phyloP scores from a whole-genome alignment of 92 coral and sea anemone genomes.

The Palythoa grandiflora region DNA sequence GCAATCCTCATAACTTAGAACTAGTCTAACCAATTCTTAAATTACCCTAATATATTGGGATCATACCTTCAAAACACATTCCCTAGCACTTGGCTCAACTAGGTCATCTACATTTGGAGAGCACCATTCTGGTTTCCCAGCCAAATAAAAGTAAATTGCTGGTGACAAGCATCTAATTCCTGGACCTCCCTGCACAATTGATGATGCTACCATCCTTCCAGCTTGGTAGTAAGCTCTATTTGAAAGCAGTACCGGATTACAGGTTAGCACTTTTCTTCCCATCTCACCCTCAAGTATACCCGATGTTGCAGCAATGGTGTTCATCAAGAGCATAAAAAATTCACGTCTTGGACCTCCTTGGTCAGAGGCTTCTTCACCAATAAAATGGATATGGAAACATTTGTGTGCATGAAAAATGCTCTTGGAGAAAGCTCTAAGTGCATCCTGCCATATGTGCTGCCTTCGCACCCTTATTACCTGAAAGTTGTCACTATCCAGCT shows the following conservation, averaged over 20 bases:
- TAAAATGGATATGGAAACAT: conserved; percentile 42
- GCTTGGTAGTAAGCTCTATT: conserved; percentile 29
- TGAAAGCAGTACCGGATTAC: conserved; percentile 44
- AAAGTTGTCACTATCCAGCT: conserved; percentile 22
- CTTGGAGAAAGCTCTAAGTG: conserved; percentile 43
- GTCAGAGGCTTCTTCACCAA: conserved; percentile 65
- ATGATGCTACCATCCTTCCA: conserved; percentile 45
- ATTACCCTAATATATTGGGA: neutral
- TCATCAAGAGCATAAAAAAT: conserved; percentile 50
- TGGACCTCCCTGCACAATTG: conserved; percentile 48
- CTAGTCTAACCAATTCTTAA: neutral
- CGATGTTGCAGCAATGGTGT: neutral
- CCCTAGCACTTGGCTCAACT: conserved; percentile 35
- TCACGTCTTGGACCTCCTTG: conserved; percentile 58
- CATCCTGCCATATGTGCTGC: conserved; percentile 57
- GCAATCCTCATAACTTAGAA: neutral
- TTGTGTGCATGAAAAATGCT: conserved; percentile 9
- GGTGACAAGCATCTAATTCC: conserved; percentile 45
- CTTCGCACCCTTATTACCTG: conserved; percentile 57
- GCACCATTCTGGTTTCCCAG: conserved; percentile 26
- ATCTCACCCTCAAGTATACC: conserved; percentile 49
- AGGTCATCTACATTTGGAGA: conserved; percentile 25
- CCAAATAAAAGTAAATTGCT: conserved; percentile 31
- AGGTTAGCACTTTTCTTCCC: conserved; percentile 25
- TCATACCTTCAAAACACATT: conserved; percentile 20